phyloP scores from a whole-genome alignment of 2,113 vertebrate genomes.

The Ophthalmolycus amberensis region DNA sequence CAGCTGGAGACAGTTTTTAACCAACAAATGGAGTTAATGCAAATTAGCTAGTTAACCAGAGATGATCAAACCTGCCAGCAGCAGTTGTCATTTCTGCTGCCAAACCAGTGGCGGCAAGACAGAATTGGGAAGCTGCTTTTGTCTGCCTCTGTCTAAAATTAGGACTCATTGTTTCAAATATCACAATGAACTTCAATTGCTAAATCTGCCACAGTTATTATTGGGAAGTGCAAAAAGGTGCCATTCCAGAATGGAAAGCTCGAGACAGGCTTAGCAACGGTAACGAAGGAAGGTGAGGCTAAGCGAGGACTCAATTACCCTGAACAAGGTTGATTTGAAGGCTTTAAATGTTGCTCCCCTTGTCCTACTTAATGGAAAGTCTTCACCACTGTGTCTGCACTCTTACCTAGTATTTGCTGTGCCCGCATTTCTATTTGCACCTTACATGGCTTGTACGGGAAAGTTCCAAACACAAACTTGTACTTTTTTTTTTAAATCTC shows the following conservation, averaged over 20 bases:
- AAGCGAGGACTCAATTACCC: not conserved
- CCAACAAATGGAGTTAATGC: not conserved
- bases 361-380: slow-evolving; percentile 53
- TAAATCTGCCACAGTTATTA: not conserved
- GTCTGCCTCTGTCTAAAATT: not conserved
- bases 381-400: slow-evolving; percentile 16
- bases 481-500: slow-evolving; percentile 50
- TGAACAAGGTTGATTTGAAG: not conserved
- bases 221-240: not conserved
- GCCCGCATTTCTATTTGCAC: slow-evolving; percentile 41
- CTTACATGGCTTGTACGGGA: slow-evolving; percentile 26
- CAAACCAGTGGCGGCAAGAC: not conserved
- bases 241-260: not conserved
- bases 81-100: not conserved
- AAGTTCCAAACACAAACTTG: slow-evolving; percentile 70
- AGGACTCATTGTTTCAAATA: not conserved
- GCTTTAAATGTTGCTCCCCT: slow-evolving; percentile 17
- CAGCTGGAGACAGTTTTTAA: not conserved
- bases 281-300: not conserved
- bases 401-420: slow-evolving; percentile 16
- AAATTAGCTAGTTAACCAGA: not conserved
- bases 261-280: not conserved
- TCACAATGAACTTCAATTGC: not conserved
- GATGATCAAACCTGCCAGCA: slow-evolving; percentile 1
- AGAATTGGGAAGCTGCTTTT: slow-evolving; percentile 6